These are phyloP conservation scores for Bombus sylvicola DNA, from an alignment of 1,140 invertebrate species.

Conservation along the genomic window DNA sequence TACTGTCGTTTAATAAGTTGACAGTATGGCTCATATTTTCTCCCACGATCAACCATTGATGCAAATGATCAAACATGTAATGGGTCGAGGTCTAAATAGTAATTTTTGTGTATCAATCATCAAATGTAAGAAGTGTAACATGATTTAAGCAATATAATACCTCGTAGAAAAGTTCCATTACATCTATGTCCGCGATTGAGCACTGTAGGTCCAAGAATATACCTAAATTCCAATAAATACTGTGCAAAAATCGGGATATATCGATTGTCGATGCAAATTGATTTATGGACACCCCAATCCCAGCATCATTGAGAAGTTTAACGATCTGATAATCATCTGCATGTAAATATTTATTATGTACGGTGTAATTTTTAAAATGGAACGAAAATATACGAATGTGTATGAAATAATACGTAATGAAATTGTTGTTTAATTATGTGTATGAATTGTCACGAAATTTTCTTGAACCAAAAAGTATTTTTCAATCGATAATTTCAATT, in stretches of 20 bases:
- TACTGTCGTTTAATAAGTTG: constrained; percentile 52
- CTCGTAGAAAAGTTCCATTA: constrained; percentile 40
- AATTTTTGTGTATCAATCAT: background rate
- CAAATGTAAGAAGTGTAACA: background rate
- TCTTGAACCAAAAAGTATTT: background rate
- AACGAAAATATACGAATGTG: too few relatives aligned
- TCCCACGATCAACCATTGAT: constrained; percentile 61
- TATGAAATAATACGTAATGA: too few relatives aligned
- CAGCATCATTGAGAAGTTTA: constrained; percentile 38
- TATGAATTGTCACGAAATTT: background rate
- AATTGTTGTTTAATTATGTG: too few relatives aligned
- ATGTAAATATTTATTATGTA: background rate
- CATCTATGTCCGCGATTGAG: background rate
- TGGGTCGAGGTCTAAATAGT: constrained; percentile 35
- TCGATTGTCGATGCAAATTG: constrained; percentile 10
- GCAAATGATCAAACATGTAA: constrained; percentile 53
- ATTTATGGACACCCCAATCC: constrained; percentile 37
- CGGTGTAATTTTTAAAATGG: background rate
- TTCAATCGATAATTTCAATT: background rate
- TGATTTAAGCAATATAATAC: constrained; percentile 12
- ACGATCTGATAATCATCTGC: constrained; percentile 46
- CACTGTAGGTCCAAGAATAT: constrained; percentile 62
- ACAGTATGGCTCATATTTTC: constrained; percentile 15
- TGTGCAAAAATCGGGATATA: constrained; percentile 32
- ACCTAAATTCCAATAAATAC: constrained; percentile 47